phyloP scores from a whole-genome alignment of 2,888 invertebrate genomes.

The Plagodis pulveraria region DNA sequence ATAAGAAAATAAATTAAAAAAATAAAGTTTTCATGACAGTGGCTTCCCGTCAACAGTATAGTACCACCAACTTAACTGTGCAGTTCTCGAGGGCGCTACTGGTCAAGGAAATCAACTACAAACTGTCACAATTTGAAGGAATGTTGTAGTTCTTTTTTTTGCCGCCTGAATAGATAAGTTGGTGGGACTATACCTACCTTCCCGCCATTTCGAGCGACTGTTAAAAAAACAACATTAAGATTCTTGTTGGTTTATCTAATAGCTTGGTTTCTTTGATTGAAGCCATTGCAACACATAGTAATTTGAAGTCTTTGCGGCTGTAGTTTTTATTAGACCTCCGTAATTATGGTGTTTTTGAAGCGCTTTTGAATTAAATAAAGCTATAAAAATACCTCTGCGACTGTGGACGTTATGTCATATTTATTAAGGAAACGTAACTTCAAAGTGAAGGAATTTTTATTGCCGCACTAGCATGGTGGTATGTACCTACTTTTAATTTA shows the following conservation, averaged over 20 bases:
- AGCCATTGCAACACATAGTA: conserved; percentile 33
- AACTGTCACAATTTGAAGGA: too few species aligned
- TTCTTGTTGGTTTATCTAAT: conserved; percentile 36
- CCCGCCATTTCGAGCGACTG: conserved; percentile 8
- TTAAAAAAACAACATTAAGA: conserved; percentile 34
- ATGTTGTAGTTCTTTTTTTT: too few species aligned
- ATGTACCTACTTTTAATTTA: too few species aligned
- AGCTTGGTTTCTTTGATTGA: conserved; percentile 32
- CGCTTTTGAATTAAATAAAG: conserved; percentile 25
- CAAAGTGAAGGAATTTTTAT: conserved; percentile 1
- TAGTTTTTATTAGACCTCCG: conserved; percentile 25
- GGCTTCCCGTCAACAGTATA: conserved; percentile 11
- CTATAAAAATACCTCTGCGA: conserved; percentile 13
- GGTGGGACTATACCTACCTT: too few species aligned
- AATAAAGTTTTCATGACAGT: conserved; percentile 12
- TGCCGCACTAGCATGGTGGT: too few species aligned
- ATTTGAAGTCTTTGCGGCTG: conserved; percentile 27
- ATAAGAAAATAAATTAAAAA: conserved; percentile 34
- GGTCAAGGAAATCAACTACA: too few species aligned
- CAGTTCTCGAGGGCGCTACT: too few species aligned
- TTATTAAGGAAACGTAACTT: conserved; percentile 10
- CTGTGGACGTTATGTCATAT: conserved; percentile 8
- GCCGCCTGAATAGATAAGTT: too few species aligned
- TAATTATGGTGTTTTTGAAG: conserved; percentile 31
- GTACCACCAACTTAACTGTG: too few species aligned